phyloP scores from a whole-genome alignment of 30 jellyfish, hydroid and myxozoan species.

The Hydractinia echinata region DNA sequence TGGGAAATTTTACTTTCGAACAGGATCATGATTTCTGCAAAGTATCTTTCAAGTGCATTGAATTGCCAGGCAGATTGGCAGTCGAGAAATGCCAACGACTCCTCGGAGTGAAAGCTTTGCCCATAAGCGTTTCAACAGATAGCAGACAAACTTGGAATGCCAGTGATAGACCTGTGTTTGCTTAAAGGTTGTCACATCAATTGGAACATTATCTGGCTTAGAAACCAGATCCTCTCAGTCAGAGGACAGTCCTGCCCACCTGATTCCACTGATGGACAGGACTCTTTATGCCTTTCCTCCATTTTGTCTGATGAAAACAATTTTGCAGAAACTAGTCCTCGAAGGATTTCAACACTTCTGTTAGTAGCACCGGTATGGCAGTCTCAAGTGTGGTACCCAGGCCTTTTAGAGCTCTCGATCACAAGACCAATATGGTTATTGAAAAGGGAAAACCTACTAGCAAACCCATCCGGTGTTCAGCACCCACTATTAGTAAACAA shows the following conservation, averaged over 20 bases:
- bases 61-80: not conserved
- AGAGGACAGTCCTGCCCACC: not conserved
- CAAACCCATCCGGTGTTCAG: too few relatives aligned
- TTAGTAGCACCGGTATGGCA: not conserved
- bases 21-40: conserved; percentile 7
- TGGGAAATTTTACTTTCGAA: too few relatives aligned
- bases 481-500: too few relatives aligned
- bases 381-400: not conserved
- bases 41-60: conserved; percentile 7
- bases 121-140: not conserved
- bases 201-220: not conserved
- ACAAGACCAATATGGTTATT: not conserved
- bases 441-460: too few relatives aligned
- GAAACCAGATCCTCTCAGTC: conserved; percentile 4
- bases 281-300: not conserved
- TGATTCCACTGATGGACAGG: not conserved
- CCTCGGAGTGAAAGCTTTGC: conserved; percentile 9
- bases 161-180: too few relatives aligned
- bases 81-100: not conserved
- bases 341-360: not conserved
- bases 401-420: not conserved
- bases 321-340: not conserved
- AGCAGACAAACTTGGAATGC: too few relatives aligned
- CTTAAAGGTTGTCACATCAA: conserved; percentile 8
- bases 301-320: not conserved